Conservation (phyloP, 1,140 invertebrate species). For the Drosophila tani region DNA sequence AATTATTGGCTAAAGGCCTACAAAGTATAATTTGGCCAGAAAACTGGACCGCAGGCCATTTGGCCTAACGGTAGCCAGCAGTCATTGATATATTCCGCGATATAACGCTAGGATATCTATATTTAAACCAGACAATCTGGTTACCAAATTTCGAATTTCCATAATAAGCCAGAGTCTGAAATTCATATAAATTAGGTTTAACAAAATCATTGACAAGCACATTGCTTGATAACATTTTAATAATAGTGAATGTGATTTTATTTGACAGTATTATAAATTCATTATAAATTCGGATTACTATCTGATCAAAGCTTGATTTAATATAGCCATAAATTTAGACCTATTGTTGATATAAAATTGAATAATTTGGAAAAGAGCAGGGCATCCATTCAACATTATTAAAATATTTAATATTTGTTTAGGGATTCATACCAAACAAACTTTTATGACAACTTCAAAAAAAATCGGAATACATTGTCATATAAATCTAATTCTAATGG, state of each 20-base stretch:
- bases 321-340: slow-evolving; percentile 7
- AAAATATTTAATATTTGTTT: neutral
- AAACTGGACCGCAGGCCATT: slow-evolving; percentile 13
- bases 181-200: slow-evolving; percentile 44
- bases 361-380: neutral
- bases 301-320: slow-evolving; percentile 18
- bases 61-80: slow-evolving; percentile 35
- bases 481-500: neutral
- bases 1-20: slow-evolving; percentile 40
- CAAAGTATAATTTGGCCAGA: slow-evolving; percentile 35
- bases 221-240: slow-evolving; percentile 37
- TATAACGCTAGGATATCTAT: slow-evolving; percentile 9
- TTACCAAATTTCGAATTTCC: slow-evolving; percentile 18
- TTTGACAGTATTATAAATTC: slow-evolving; percentile 16
- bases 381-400: neutral
- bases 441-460: neutral
- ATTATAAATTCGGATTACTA: slow-evolving; percentile 33
- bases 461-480: neutral
- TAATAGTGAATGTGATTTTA: slow-evolving; percentile 39
- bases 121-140: slow-evolving; percentile 31
- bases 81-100: no score
- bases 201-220: slow-evolving; percentile 37
- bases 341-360: neutral
- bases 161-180: slow-evolving; percentile 20
- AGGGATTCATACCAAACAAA: no score